Evolutionary conservation across 2,113 vertebrate species (phyloP).

Genomic region (Gadus chalcogrammus): DNA sequence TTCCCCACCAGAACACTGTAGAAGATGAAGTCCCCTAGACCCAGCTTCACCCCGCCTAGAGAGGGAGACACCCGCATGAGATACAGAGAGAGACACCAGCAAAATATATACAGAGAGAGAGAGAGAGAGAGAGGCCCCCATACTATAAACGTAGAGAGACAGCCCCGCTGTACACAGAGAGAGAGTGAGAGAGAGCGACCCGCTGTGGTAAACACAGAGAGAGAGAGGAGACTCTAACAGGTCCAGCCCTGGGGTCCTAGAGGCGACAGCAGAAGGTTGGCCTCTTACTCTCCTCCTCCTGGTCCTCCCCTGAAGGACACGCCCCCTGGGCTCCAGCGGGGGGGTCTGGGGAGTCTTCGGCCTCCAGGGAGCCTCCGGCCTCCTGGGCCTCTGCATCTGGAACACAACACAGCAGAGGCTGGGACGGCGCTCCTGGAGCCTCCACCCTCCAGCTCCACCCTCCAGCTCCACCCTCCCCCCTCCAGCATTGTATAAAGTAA

Average conservation of each 20-base stretch:
- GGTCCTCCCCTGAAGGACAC: not conserved
- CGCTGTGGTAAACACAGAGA: not conserved
- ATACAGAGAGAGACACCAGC: not conserved
- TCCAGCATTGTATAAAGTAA: no score
- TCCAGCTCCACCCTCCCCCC: no score
- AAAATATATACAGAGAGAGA: not conserved
- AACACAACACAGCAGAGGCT: no score
- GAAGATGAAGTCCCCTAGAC: slow-evolving; percentile 99
- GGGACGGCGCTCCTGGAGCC: no score
- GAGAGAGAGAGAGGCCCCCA: no score
- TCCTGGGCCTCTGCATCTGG: no score
- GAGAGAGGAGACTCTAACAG: not conserved
- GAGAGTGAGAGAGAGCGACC: no score
- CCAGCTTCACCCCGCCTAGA: slow-evolving; percentile 91
- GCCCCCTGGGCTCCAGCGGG: not conserved
- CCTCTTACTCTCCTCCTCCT: not conserved
- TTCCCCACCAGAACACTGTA: slow-evolving; percentile 98
- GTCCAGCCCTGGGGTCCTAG: not conserved
- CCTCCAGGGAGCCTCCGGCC: no score
- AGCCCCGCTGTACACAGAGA: no score
- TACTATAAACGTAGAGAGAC: slow-evolving; percentile 1
- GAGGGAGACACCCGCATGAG: slow-evolving; percentile 9
- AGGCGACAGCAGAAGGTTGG: not conserved
- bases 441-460: no score
- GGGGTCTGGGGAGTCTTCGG: not conserved